phyloP scores from a whole-genome alignment of 2,113 vertebrate genomes.

The Perccottus glenii region DNA sequence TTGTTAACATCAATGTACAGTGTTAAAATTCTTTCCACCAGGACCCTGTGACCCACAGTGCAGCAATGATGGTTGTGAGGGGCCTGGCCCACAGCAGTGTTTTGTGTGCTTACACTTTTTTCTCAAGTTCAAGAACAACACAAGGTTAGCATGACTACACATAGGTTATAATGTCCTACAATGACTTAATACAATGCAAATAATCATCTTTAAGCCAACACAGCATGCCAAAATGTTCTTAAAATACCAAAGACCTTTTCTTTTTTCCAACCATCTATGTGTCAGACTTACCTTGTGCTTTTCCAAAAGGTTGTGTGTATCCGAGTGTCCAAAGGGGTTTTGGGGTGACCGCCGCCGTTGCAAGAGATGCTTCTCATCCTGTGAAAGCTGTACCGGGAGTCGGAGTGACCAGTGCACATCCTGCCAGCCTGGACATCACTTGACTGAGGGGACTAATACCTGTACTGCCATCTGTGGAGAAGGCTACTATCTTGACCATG shows the following conservation, averaged over 20 bases:
- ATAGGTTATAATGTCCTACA: slow-evolving; percentile 2
- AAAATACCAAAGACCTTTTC: neutral
- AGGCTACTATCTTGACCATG: slow-evolving; percentile 87
- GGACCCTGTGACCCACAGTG: slow-evolving; percentile 94
- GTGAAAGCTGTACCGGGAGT: slow-evolving; percentile 88
- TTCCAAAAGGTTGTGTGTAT: slow-evolving; percentile 85
- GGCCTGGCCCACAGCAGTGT: slow-evolving; percentile 91
- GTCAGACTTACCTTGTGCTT: slow-evolving; percentile 6
- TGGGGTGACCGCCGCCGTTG: slow-evolving; percentile 92
- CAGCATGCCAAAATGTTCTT: neutral
- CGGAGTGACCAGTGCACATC: slow-evolving; percentile 89
- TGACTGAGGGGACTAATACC: slow-evolving; percentile 85
- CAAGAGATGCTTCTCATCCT: slow-evolving; percentile 90
- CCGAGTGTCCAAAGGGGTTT: slow-evolving; percentile 88
- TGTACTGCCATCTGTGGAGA: slow-evolving; percentile 88
- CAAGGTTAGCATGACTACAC: slow-evolving; percentile 79
- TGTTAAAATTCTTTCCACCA: slow-evolving; percentile 56
- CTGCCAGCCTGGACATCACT: slow-evolving; percentile 87
- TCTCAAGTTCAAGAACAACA: slow-evolving; percentile 94
- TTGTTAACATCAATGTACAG: slow-evolving; percentile 4
- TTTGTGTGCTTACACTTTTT: slow-evolving; percentile 91
- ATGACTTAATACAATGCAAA: neutral
- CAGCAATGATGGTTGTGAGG: slow-evolving; percentile 91
- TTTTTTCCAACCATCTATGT: neutral
- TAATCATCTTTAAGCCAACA: neutral